Base-by-base conservation (phyloP, 2,113 vertebrate genomes). In the Megaceryle torquata region DNA sequence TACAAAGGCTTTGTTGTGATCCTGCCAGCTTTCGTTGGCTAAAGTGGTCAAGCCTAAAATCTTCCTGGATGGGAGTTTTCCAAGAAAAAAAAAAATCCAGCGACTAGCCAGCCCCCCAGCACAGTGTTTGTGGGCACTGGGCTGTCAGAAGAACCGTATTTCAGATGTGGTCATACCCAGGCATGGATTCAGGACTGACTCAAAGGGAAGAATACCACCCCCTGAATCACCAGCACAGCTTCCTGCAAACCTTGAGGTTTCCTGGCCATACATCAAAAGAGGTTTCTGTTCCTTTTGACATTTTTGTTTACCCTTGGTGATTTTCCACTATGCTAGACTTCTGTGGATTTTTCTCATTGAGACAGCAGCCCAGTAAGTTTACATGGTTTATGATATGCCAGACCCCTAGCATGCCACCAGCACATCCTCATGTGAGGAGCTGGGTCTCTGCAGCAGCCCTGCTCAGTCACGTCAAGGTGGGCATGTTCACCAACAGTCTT, bases 151-250 rank as follows among this genome's bases (percentile, higher is more conserved):
- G 11, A 86, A 72, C 57, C 5, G 1, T 19, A 59, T 89, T 96
- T 97, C 93, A 97, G 97, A 97, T 98, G 97, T 97, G 96, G 96
- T 96, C 76, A 39, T n/a, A 25, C 31, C 61, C 18, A 67, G 93
- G 95, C 39, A 9, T 37, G 60, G 79, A 54, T 56, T 87, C 86
- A 94, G 86, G 84, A 22, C 96, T 95, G 97, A 97, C 97, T 97
- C 96, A 97, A 91, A 94, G 96, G 95, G 93, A 96, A 96, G 77
- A 83, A 91, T 93, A 70, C 65, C 70, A 94, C 37, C 76, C 75
- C 65, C 21, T 97, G 97, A 97, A 94, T 96, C 93, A 96, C 68
- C 70, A 95, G 91, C 43, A 64, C 14, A 64, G 76, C 89, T 72
- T 94, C 82, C 94, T 95, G 83, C 85, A 96, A 78, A 94, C 85